These are phyloP conservation scores for Iguana delicatissima DNA, from an alignment of 2,797 vertebrate genomes.

Conservation along the genomic window DNA sequence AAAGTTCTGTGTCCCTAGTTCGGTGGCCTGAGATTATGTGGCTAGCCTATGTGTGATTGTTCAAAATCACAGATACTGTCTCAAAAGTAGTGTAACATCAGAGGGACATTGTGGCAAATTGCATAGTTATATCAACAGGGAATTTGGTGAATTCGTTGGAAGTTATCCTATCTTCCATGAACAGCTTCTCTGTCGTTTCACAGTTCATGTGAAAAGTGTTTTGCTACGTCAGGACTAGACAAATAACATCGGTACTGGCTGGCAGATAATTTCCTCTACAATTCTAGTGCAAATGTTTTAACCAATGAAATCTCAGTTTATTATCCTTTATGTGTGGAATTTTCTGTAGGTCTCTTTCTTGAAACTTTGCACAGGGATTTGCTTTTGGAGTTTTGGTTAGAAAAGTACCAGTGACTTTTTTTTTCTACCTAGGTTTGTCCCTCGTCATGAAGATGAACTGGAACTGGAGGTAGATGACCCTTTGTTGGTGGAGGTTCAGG, in stretches of 20 bases:
- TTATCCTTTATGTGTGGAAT: neutral
- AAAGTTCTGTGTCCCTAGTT: neutral
- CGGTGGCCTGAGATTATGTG: neutral
- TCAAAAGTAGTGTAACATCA: neutral
- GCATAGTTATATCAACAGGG: neutral
- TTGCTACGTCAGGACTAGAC: neutral
- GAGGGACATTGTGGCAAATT: neutral
- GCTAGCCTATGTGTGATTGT: neutral
- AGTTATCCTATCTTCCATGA: neutral
- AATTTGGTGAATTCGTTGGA: neutral
- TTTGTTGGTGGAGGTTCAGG: slow-evolving; percentile 93
- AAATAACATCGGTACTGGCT: slow-evolving; percentile 4
- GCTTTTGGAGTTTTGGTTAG: neutral
- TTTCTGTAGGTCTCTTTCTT: neutral
- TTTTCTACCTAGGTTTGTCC: slow-evolving; percentile 88
- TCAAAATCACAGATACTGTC: neutral
- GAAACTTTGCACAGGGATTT: neutral
- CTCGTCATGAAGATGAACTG: slow-evolving; percentile 93
- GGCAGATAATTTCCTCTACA: neutral
- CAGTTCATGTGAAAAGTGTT: neutral
- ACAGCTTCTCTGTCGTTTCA: neutral
- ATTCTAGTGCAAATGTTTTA: neutral
- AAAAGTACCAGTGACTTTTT: slow-evolving; percentile 44
- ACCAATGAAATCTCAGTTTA: neutral
- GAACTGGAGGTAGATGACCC: slow-evolving; percentile 97